phyloP scores from a whole-genome alignment of 92 coral and sea anemone genomes.

The Phenganax subtilis region DNA sequence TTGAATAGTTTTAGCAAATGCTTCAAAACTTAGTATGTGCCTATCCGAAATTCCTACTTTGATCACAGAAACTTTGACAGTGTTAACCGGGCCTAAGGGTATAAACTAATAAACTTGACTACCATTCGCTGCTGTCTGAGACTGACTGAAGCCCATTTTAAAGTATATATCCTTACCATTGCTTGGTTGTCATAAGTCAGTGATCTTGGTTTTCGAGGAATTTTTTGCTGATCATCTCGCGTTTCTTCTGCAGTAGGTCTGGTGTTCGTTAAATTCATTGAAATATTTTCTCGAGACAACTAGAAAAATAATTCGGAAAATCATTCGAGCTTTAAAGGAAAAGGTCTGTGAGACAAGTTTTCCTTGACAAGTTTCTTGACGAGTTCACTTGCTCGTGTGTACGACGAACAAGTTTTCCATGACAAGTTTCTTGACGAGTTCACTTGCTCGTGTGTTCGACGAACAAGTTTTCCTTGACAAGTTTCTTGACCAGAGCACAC shows the following conservation, averaged over 20 bases:
- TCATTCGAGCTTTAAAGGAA: background rate
- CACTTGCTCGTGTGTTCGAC: too few relatives aligned
- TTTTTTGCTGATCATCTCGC: slow-evolving; percentile 60
- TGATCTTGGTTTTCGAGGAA: slow-evolving; percentile 50
- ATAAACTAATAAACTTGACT: too few relatives aligned
- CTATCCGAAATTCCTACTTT: too few relatives aligned
- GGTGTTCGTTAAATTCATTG: slow-evolving; percentile 96
- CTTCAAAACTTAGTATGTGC: too few relatives aligned
- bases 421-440: background rate
- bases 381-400: background rate
- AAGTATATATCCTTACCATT: slow-evolving; percentile 62
- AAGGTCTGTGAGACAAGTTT: background rate
- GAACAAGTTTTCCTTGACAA: too few relatives aligned
- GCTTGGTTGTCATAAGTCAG: slow-evolving; percentile 85
- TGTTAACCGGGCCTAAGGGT: too few relatives aligned
- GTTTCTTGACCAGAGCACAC: background rate
- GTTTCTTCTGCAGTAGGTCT: slow-evolving; percentile 88
- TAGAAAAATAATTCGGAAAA: background rate
- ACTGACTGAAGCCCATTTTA: background rate
- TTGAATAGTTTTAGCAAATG: too few relatives aligned
- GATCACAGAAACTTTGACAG: too few relatives aligned
- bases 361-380: too few relatives aligned
- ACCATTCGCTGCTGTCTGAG: too few relatives aligned
- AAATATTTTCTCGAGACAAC: slow-evolving; percentile 51
- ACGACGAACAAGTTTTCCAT: background rate